Evolutionary conservation across 1,140 invertebrate species (phyloP).

Genomic region (Rhynchophorus ferrugineus): DNA sequence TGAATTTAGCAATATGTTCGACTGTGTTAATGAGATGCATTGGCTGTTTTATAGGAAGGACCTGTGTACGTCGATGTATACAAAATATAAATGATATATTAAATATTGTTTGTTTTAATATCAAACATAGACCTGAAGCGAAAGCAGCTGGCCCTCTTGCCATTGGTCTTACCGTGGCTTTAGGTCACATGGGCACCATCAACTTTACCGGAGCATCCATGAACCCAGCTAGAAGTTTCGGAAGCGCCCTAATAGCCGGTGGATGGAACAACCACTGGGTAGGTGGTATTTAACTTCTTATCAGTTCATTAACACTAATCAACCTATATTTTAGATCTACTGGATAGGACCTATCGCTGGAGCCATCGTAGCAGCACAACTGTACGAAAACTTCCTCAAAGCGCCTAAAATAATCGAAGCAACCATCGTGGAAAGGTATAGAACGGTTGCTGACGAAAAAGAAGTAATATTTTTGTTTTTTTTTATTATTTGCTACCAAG

Average conservation of each 20-base stretch:
- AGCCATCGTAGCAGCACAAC: conserved; percentile 63
- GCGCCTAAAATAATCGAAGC: conserved; percentile 45
- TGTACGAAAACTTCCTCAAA: conserved; percentile 68
- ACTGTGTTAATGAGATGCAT: too few species aligned
- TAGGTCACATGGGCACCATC: conserved; percentile 81
- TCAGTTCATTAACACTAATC: neutral
- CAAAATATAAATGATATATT: too few species aligned
- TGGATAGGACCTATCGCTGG: conserved; percentile 81
- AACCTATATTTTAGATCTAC: conserved; percentile 56
- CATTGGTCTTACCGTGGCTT: conserved; percentile 80
- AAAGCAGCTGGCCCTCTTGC: conserved; percentile 77
- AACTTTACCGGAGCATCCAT: conserved; percentile 79
- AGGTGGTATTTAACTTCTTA: conserved; percentile 35
- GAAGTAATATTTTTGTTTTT: conserved; percentile 45
- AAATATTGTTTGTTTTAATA: too few species aligned
- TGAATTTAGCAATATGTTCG: too few species aligned
- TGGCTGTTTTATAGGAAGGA: too few species aligned
- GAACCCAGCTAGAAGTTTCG: conserved; percentile 83
- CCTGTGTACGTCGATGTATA: too few species aligned
- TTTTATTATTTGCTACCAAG: neutral
- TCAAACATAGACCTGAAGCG: conserved; percentile 50
- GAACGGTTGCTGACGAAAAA: conserved; percentile 56
- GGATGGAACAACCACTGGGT: conserved; percentile 77
- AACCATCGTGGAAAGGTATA: conserved; percentile 45
- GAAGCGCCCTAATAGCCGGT: conserved; percentile 70